These are phyloP conservation scores for Galagoides demidoff DNA, from an alignment of 2,797 vertebrate species.

Conservation along the genomic window DNA sequence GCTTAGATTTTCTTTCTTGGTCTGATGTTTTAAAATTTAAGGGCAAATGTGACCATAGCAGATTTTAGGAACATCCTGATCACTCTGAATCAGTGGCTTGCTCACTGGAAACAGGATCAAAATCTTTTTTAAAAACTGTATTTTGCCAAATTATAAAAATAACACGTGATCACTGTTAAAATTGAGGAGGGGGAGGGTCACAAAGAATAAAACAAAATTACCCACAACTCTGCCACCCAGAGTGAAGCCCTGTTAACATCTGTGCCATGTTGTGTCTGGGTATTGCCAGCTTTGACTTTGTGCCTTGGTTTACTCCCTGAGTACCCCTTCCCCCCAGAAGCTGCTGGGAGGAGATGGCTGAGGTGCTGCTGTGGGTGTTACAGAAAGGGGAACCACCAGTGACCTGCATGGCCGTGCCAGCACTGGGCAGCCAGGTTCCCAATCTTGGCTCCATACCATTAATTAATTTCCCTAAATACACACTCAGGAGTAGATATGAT, in stretches of 20 bases:
- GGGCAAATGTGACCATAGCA: background rate
- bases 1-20: background rate
- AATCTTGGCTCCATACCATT: background rate
- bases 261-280: background rate
- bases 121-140: background rate
- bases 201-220: background rate
- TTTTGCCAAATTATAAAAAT: background rate
- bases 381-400: accelerated
- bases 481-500: background rate
- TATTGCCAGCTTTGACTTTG: background rate
- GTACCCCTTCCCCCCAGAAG: background rate
- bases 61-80: background rate
- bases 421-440: background rate
- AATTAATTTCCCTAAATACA: background rate
- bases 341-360: background rate
- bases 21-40: background rate
- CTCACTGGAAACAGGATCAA: background rate
- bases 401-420: background rate
- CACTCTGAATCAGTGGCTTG: background rate
- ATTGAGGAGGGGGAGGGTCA: too few relatives aligned
- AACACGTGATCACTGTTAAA: background rate
- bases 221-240: background rate
- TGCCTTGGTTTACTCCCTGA: background rate
- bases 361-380: too few relatives aligned
- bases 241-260: too few relatives aligned